Percentiles rank a stretch among this genome's conserved stretches.
phyloP scores from a whole-genome alignment of 2,113 vertebrate species.

The Gymnorhina tibicen region DNA sequence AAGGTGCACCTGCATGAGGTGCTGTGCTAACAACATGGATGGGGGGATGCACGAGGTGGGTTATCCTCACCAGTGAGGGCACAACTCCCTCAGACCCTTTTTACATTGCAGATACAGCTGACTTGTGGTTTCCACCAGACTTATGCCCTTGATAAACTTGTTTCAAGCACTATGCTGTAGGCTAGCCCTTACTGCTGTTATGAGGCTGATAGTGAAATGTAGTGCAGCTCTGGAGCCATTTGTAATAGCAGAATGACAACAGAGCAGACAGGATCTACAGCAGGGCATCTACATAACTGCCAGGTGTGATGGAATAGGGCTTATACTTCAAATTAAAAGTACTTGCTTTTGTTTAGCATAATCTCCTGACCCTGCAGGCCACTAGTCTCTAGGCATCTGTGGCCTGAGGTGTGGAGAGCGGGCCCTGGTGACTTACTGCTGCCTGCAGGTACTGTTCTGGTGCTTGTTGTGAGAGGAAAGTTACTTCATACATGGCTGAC shows the following conservation, averaged over 20 bases:
- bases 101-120: neutral
- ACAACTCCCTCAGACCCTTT: neutral
- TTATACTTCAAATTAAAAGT: neutral
- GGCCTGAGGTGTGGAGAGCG: neutral
- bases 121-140: neutral
- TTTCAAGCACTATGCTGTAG: neutral
- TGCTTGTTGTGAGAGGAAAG: neutral
- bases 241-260: neutral
- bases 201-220: neutral
- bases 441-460: neutral
- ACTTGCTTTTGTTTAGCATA: neutral
- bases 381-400: neutral
- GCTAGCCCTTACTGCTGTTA: neutral
- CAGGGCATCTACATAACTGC: neutral
- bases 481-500: neutral
- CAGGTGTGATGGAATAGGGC: neutral
- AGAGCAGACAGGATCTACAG: neutral
- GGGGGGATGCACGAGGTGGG: accelerated
- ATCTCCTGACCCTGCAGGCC: neutral
- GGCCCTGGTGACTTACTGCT: neutral
- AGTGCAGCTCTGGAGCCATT: neutral
- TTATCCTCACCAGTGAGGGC: neutral
- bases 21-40: neutral
- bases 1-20: neutral
- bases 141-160: neutral